phyloP scores from a whole-genome alignment of 2,888 invertebrate genomes.

The Crematogaster levior region DNA sequence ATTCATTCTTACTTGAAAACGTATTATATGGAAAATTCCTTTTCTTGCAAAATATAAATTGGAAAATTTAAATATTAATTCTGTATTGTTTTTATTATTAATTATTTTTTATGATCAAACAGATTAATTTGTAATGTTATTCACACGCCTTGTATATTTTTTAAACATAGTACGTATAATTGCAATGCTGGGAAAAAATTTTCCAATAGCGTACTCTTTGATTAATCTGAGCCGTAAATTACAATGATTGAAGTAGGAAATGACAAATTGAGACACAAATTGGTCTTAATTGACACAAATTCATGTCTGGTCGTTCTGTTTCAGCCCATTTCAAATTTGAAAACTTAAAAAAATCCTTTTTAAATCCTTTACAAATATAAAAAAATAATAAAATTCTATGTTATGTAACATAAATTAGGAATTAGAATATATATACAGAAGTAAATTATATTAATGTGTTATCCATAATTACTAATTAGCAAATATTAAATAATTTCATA shows the following conservation, averaged over 20 bases:
- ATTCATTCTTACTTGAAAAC: not conserved
- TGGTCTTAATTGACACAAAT: no score
- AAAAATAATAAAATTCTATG: not conserved
- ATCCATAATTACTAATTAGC: not conserved
- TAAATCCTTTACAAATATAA: not conserved
- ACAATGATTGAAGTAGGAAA: not conserved
- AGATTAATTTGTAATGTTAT: slow-evolving; percentile 11
- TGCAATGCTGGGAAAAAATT: not conserved
- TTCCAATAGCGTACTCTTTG: not conserved
- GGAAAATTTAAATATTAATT: not conserved
- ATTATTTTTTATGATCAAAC: not conserved
- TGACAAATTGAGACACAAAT: slow-evolving; percentile 19
- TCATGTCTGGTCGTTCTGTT: not conserved
- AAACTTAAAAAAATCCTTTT: not conserved
- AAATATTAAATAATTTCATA: not conserved
- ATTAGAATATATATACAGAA: not conserved
- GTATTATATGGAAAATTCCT: not conserved
- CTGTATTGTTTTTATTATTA: not conserved
- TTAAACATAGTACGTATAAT: not conserved
- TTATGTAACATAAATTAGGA: not conserved
- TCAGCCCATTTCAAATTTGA: not conserved
- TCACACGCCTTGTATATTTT: not conserved
- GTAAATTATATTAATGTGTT: not conserved
- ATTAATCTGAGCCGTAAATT: slow-evolving; percentile 9
- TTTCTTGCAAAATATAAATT: not conserved